phyloP scores from a whole-genome alignment of 2,888 invertebrate genomes.

The Thecocarcelia acutangulata region DNA sequence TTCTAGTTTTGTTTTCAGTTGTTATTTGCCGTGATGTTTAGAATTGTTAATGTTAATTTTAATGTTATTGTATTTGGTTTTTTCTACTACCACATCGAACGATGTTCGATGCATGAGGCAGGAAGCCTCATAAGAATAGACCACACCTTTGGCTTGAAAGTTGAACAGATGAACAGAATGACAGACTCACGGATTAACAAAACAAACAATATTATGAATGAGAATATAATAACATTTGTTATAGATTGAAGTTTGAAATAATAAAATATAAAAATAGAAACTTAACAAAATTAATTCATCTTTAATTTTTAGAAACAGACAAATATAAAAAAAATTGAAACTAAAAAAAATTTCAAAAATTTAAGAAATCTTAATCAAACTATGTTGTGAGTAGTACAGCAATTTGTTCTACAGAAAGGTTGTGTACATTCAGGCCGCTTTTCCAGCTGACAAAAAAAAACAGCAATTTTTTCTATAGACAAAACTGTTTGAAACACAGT shows the following conservation, averaged over 20 bases:
- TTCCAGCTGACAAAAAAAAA: neutral
- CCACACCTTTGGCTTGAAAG: slow-evolving; percentile 64
- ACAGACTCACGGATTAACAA: slow-evolving; percentile 8
- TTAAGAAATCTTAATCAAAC: too few species aligned
- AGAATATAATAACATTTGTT: slow-evolving; percentile 67
- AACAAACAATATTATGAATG: slow-evolving; percentile 54
- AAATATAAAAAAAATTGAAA: slow-evolving; percentile 10
- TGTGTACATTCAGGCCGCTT: too few species aligned
- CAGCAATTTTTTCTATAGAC: neutral
- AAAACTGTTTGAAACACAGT: neutral
- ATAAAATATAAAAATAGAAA: neutral
- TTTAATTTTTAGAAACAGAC: neutral
- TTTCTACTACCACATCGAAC: slow-evolving; percentile 22
- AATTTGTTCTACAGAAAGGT: neutral
- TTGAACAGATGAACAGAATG: slow-evolving; percentile 14
- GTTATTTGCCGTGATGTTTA: slow-evolving; percentile 58
- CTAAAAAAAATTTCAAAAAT: neutral
- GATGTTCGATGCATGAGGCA: slow-evolving; percentile 54
- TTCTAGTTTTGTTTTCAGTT: slow-evolving; percentile 6
- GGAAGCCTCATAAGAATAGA: slow-evolving; percentile 66
- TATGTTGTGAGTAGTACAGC: too few species aligned
- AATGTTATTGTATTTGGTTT: slow-evolving; percentile 6
- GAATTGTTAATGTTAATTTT: slow-evolving; percentile 57
- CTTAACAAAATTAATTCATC: neutral
- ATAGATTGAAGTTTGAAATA: slow-evolving; percentile 16